phyloP scores from a whole-genome alignment of 2,797 vertebrate species.

The Discoglossus pictus region DNA sequence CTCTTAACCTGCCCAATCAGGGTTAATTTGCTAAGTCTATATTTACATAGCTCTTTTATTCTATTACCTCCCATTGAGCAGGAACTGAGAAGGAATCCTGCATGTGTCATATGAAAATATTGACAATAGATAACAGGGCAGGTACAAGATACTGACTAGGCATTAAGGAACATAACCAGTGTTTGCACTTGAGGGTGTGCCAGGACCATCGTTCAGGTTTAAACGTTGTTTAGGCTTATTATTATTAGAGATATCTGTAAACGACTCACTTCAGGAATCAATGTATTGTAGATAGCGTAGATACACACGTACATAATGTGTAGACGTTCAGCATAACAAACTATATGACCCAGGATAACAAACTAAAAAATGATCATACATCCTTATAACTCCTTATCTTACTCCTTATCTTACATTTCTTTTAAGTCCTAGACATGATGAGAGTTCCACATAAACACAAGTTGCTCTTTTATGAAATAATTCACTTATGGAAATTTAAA shows the following conservation, averaged over 20 bases:
- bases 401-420: too few species aligned
- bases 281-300: too few species aligned
- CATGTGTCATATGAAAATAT: constrained; percentile 65
- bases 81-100: constrained; percentile 60
- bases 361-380: too few species aligned
- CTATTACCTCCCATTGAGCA: constrained; percentile 56
- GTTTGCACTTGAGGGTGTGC: constrained; percentile 46
- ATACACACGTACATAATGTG: too few species aligned
- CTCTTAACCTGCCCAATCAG: constrained; percentile 49
- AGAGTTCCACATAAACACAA: too few species aligned
- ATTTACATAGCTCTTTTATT: constrained; percentile 61
- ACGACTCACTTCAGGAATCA: background rate
- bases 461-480: too few species aligned
- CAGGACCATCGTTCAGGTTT: constrained; percentile 13
- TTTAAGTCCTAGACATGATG: too few species aligned
- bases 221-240: constrained; percentile 5
- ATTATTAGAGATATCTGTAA: background rate
- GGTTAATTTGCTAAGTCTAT: constrained; percentile 61
- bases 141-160: constrained; percentile 58
- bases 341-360: too few species aligned
- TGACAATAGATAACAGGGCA: constrained; percentile 69
- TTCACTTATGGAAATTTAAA: too few species aligned
- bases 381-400: too few species aligned
- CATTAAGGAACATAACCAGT: constrained; percentile 46
- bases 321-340: too few species aligned